These are phyloP conservation scores for Pelecanus crispus DNA, from an alignment of 2,113 vertebrate species.

Conservation along the genomic window DNA sequence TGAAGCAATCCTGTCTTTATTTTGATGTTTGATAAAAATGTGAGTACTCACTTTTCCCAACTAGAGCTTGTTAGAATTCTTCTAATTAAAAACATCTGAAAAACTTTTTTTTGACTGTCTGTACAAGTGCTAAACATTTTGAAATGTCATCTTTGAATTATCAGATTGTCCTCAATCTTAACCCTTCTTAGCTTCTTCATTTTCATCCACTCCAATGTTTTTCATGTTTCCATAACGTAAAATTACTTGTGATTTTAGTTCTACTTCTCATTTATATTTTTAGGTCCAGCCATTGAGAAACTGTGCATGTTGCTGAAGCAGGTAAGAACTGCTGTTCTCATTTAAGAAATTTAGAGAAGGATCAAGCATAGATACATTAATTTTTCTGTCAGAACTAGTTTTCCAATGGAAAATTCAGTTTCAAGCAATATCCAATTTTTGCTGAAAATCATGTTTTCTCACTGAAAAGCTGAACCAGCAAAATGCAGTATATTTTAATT, in stretches of 20 bases:
- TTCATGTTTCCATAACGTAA: neutral
- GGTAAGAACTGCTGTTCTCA: neutral
- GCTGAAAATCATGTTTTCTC: neutral
- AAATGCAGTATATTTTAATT: neutral
- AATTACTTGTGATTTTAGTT: neutral
- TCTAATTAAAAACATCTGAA: neutral
- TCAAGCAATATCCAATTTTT: neutral
- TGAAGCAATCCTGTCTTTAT: neutral
- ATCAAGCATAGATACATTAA: neutral
- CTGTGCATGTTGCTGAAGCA: neutral
- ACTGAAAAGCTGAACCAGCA: neutral
- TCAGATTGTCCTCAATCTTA: neutral
- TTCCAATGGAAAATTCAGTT: neutral
- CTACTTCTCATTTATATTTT: neutral
- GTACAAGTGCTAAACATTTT: neutral
- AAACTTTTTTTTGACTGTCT: neutral
- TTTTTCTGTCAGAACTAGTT: neutral
- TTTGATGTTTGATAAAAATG: neutral
- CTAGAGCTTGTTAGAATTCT: neutral
- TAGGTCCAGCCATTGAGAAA: neutral
- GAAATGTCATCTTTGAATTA: neutral
- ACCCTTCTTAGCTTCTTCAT: neutral
- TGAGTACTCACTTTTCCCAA: neutral
- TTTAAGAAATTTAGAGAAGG: neutral
- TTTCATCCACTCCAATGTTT: neutral